phyloP scores from a whole-genome alignment of 2,797 vertebrate species.

The Enteromius treurensis region DNA sequence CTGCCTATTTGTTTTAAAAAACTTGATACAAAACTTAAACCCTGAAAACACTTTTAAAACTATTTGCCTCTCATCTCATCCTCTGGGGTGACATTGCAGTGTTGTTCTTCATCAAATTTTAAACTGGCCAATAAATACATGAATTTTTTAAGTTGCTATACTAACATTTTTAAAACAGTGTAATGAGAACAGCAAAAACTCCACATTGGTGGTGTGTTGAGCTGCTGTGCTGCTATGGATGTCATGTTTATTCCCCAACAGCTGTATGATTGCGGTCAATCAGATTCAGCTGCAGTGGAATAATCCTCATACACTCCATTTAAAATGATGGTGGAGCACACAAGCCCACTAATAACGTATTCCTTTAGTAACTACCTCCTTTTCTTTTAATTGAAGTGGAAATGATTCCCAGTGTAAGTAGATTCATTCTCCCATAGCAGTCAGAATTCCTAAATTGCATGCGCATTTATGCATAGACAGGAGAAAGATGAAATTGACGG shows the following conservation, averaged over 20 bases:
- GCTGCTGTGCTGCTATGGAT: slow-evolving; percentile 15
- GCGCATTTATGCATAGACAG: slow-evolving; percentile 48
- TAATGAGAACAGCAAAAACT: slow-evolving; percentile 1
- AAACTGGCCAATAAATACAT: not conserved
- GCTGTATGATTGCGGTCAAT: slow-evolving; percentile 21
- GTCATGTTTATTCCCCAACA: slow-evolving; percentile 28
- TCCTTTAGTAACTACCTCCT: slow-evolving; percentile 31
- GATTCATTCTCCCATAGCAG: slow-evolving; percentile 10
- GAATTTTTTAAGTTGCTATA: not conserved
- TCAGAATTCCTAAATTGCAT: slow-evolving; percentile 51
- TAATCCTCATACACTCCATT: slow-evolving; percentile 6
- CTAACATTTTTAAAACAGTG: not conserved
- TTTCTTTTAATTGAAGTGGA: slow-evolving; percentile 22
- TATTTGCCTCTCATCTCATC: not conserved
- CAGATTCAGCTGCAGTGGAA: slow-evolving; percentile 31
- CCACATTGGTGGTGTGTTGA: slow-evolving; percentile 24
- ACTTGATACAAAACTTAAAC: not conserved
- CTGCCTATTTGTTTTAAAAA: not conserved
- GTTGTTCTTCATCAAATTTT: not conserved
- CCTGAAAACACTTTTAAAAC: not conserved
- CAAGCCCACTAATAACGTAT: slow-evolving; percentile 3
- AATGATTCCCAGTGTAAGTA: slow-evolving; percentile 20
- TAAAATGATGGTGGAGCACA: slow-evolving; percentile 25
- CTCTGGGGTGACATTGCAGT: not conserved
- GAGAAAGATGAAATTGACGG: slow-evolving; percentile 49